Conservation (phyloP, 37 sponge, comb jelly and placozoan genomes). For the Spongilla lacustris region DNA sequence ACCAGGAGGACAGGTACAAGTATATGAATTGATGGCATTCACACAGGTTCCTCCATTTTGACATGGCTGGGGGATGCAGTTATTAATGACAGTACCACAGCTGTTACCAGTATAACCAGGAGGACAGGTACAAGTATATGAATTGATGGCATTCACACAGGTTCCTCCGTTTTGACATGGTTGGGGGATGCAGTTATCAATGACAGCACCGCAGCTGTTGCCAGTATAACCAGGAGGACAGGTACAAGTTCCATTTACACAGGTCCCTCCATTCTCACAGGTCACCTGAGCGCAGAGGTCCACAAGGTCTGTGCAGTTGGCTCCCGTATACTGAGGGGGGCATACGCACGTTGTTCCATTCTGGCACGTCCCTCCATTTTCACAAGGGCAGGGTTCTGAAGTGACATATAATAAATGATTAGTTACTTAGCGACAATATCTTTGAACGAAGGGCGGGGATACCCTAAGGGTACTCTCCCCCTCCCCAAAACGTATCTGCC, state of each 20-base stretch:
- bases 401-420: too few relatives aligned
- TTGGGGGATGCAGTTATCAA: constrained; percentile 16
- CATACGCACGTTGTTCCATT: not conserved
- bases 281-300: not conserved
- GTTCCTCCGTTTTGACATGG: constrained; percentile 38
- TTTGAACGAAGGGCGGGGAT: too few relatives aligned
- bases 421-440: too few relatives aligned
- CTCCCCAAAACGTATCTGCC: too few relatives aligned
- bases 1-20: constrained; percentile 28
- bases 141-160: constrained; percentile 39
- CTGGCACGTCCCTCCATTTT: constrained; percentile 29
- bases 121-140: constrained; percentile 35
- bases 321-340: not conserved
- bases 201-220: not conserved
- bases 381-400: constrained; percentile 19
- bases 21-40: not conserved
- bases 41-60: constrained; percentile 22
- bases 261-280: not conserved
- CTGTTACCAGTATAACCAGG: constrained; percentile 14
- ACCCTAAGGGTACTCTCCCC: too few relatives aligned
- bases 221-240: not conserved
- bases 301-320: not conserved
- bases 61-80: constrained; percentile 37
- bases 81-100: constrained; percentile 16
- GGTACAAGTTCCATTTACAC: not conserved